These are phyloP conservation scores for Ploceus nigricollis DNA, from an alignment of 2,113 vertebrate genomes.

Conservation along the genomic window DNA sequence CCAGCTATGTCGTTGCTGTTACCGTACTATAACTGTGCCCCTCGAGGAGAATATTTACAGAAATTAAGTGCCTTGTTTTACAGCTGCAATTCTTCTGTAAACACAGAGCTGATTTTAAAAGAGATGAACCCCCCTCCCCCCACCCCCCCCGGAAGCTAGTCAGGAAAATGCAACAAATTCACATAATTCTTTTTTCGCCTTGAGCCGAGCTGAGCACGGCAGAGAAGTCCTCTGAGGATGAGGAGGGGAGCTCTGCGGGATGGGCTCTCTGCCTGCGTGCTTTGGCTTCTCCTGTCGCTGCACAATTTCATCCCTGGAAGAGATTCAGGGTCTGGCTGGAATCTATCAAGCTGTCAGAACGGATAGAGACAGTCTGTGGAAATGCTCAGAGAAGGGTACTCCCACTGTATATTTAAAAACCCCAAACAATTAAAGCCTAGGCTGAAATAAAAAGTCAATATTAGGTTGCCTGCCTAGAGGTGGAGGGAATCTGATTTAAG, in stretches of 20 bases:
- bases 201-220: neutral
- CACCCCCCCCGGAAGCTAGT: too few species aligned
- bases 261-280: neutral
- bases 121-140: rapidly evolving
- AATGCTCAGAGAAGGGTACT: neutral
- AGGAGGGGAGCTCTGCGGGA: neutral
- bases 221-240: neutral
- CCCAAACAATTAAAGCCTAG: neutral
- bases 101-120: neutral
- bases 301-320: neutral
- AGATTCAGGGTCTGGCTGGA: neutral
- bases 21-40: neutral
- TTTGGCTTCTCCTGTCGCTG: neutral
- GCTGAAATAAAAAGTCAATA: neutral
- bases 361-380: neutral
- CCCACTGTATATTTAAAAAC: neutral
- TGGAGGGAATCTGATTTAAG: neutral
- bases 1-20: neutral
- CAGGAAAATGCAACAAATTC: neutral
- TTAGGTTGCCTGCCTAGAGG: neutral
- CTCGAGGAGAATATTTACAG: neutral
- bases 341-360: neutral
- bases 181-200: neutral
- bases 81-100: neutral
- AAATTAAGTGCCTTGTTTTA: neutral